phyloP scores from a whole-genome alignment of 2,113 vertebrate genomes.

The Psammodynastes pulverulentus region DNA sequence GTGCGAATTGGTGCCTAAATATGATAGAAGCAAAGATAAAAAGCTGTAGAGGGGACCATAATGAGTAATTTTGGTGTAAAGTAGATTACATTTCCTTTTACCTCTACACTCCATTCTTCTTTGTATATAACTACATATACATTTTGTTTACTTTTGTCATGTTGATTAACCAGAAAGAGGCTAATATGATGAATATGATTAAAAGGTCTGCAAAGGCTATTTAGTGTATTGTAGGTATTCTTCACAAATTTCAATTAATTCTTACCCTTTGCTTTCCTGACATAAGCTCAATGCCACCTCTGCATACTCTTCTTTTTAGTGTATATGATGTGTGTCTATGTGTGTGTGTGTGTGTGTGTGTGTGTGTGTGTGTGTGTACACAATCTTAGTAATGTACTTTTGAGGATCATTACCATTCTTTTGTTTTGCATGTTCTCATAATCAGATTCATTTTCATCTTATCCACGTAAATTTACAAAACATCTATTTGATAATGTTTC shows the following conservation, averaged over 20 bases:
- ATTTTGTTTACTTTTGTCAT: background rate
- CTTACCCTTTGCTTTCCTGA: background rate
- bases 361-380: background rate
- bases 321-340: background rate
- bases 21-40: background rate
- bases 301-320: background rate
- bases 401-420: background rate
- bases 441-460: background rate
- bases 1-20: background rate
- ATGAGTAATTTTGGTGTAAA: background rate
- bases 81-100: background rate
- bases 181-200: background rate
- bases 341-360: background rate
- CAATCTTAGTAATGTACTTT: background rate
- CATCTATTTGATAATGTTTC: background rate
- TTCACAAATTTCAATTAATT: background rate
- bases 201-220: background rate
- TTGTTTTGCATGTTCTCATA: background rate
- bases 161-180: background rate
- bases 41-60: background rate
- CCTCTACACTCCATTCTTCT: background rate
- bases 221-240: background rate
- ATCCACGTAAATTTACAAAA: background rate
- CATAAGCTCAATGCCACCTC: background rate
- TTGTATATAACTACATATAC: background rate